Evolutionary conservation across 2,113 vertebrate genomes (phyloP).

Genomic region (Epinephelus moara): DNA sequence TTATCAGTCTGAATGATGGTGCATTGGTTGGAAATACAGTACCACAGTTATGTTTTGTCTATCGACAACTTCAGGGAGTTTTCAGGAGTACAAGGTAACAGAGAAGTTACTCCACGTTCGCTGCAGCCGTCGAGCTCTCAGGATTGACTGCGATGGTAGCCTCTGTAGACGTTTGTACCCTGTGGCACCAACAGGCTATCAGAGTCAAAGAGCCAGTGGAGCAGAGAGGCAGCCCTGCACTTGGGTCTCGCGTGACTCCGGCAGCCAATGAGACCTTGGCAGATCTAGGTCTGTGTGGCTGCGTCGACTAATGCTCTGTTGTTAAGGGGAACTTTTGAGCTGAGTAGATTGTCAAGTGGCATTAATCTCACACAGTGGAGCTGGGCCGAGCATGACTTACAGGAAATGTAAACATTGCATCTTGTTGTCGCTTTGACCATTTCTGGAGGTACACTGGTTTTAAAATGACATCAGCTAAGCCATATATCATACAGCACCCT

Average conservation of each 20-base stretch:
- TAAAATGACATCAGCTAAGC: conserved; percentile 11
- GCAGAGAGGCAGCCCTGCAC: conserved; percentile 64
- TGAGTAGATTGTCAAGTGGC: conserved; percentile 77
- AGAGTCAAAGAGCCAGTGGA: conserved; percentile 80
- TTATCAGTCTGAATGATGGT: neutral
- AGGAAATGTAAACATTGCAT: conserved; percentile 61
- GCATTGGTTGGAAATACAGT: neutral
- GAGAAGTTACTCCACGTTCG: conserved; percentile 2
- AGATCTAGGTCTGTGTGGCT: conserved; percentile 78
- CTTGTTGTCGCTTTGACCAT: conserved; percentile 15
- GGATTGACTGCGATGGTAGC: conserved; percentile 38
- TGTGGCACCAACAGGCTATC: conserved; percentile 74
- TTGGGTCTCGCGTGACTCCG: conserved; percentile 72
- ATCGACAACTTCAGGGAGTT: neutral
- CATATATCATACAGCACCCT: neutral
- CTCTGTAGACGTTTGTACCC: conserved; percentile 67
- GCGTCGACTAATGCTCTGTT: conserved; percentile 81
- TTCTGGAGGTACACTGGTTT: conserved; percentile 11
- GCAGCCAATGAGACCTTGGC: conserved; percentile 77
- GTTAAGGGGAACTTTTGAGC: conserved; percentile 81
- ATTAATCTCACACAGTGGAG: conserved; percentile 70
- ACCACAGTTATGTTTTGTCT: neutral
- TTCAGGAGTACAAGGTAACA: neutral
- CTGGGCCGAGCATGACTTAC: conserved; percentile 55
- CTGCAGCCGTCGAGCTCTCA: neutral